Percentiles rank a stretch among this genome's conserved stretches.
phyloP scores from a whole-genome alignment of 2,797 vertebrate genomes.

The Acipenser ruthenus region DNA sequence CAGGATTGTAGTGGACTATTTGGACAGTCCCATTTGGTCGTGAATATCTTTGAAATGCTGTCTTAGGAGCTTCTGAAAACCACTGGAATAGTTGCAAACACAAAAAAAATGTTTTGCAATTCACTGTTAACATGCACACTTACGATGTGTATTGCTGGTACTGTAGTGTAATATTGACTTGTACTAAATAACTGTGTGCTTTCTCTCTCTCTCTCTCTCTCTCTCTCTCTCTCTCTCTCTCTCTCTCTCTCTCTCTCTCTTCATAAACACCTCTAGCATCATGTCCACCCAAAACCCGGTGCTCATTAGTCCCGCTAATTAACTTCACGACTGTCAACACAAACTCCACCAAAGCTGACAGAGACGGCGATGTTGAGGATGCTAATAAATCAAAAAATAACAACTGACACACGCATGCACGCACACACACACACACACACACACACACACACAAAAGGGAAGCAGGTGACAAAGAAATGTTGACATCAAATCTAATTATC shows the following conservation, averaged over 20 bases:
- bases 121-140: conserved; percentile 27
- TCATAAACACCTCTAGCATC: no score
- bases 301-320: conserved; percentile 81
- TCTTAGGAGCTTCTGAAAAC: conserved; percentile 30
- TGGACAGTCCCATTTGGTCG: conserved; percentile 23
- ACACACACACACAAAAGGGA: no score
- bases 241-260: conserved; percentile 5
- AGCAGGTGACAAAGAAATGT: conserved; percentile 76
- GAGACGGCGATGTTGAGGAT: conserved; percentile 65
- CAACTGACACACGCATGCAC: conserved; percentile 73
- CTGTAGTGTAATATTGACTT: conserved; percentile 41
- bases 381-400: conserved; percentile 85
- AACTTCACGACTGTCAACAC: conserved; percentile 70
- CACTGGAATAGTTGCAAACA: conserved; percentile 43
- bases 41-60: conserved; percentile 27
- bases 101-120: no score
- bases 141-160: conserved; percentile 45
- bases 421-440: no score
- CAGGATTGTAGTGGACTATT: neutral
- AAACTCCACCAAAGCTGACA: conserved; percentile 75
- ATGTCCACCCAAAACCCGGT: conserved; percentile 51
- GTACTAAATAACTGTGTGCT: conserved; percentile 26
- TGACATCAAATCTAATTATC: conserved; percentile 89
- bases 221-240: conserved; percentile 10
- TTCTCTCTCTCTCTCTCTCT: conserved; percentile 30